These are phyloP conservation scores for Clavelina lepadiformis DNA, from an alignment of 23 tunicate species.

Conservation along the genomic window DNA sequence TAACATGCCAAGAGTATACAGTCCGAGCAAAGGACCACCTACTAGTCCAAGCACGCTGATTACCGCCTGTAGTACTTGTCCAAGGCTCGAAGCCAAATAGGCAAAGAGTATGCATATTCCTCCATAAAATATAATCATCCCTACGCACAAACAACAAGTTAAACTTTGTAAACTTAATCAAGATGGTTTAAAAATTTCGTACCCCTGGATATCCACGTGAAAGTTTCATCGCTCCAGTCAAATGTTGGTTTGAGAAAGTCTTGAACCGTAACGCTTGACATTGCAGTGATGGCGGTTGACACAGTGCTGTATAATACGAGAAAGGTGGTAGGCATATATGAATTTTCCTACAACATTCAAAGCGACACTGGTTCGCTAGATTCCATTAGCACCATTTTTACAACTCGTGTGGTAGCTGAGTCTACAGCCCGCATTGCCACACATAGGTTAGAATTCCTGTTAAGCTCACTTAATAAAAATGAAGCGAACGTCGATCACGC, in stretches of 20 bases:
- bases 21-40: slow-evolving; percentile 44
- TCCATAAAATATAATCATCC: slow-evolving; percentile 28
- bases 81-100: slow-evolving; percentile 17
- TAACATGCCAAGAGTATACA: slow-evolving; percentile 29
- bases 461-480: too few species aligned
- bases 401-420: too few species aligned
- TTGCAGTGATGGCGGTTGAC: slow-evolving; percentile 47
- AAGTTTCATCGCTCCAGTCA: neutral
- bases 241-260: slow-evolving; percentile 17
- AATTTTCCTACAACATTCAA: too few species aligned
- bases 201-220: slow-evolving; percentile 35
- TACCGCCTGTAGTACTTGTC: slow-evolving; percentile 32
- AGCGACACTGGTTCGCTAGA: too few species aligned
- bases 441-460: too few species aligned
- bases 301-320: slow-evolving; percentile 53
- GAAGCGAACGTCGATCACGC: too few species aligned
- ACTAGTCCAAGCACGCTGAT: slow-evolving; percentile 39
- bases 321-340: too few species aligned
- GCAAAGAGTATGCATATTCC: slow-evolving; percentile 31
- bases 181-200: too few species aligned
- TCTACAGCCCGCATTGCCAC: too few species aligned
- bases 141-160: slow-evolving; percentile 1
- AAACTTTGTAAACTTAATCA: too few species aligned
- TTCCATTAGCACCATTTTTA: too few species aligned
- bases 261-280: slow-evolving; percentile 30